These are phyloP conservation scores for Cyrtorhinus lividipennis DNA, from an alignment of 1,140 invertebrate genomes.

Conservation along the genomic window DNA sequence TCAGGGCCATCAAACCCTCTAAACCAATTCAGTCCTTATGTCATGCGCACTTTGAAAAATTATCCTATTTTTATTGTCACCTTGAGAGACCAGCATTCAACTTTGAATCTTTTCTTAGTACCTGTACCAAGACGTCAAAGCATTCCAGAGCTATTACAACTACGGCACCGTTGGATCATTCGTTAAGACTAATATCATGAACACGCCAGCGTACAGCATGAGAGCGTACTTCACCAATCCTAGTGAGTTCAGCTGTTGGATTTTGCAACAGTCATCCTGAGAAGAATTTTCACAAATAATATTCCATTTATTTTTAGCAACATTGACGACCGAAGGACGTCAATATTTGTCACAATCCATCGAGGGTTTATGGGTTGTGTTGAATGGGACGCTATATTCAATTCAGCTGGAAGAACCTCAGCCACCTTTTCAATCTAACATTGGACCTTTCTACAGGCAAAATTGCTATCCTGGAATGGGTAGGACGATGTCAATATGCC, in stretches of 20 bases:
- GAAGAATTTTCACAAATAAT: too few relatives aligned
- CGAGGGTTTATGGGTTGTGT: constrained; percentile 11
- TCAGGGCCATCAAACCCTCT: too few relatives aligned
- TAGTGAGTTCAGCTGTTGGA: neutral
- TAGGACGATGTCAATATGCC: too few relatives aligned
- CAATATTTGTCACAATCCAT: constrained; percentile 9
- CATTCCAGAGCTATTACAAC: constrained; percentile 8
- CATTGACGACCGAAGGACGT: neutral
- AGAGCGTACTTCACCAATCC: constrained; percentile 19
- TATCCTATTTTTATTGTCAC: too few relatives aligned
- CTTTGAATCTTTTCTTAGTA: neutral
- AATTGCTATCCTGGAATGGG: constrained; percentile 16
- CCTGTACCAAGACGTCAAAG: constrained; percentile 16
- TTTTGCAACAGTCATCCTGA: too few relatives aligned
- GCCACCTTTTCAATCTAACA: neutral
- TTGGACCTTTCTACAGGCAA: constrained; percentile 10
- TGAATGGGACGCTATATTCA: neutral
- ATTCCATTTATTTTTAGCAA: constrained; percentile 6
- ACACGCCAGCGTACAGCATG: constrained; percentile 9
- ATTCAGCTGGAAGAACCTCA: constrained; percentile 2
- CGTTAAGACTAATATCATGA: neutral
- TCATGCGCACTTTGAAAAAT: too few relatives aligned
- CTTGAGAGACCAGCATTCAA: too few relatives aligned
- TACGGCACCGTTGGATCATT: constrained; percentile 10
- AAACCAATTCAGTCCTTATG: too few relatives aligned